Percentiles rank a stretch among this genome's conserved stretches.
Conservation (phyloP, 1,140 invertebrate genomes). For the Brachionus plicatilis region DNA sequence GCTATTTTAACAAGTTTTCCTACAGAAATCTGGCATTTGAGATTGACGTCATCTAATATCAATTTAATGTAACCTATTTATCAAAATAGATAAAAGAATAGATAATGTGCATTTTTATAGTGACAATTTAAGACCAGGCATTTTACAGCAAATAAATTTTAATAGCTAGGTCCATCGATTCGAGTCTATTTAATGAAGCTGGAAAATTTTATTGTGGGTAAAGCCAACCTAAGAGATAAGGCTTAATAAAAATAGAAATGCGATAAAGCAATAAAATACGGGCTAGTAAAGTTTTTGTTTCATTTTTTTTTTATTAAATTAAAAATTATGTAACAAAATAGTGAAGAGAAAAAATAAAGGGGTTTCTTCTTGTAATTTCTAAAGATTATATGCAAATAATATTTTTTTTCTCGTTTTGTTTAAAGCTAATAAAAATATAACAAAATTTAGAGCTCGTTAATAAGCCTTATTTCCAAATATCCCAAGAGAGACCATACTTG, state of each 20-base stretch:
- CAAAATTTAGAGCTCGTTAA: not conserved
- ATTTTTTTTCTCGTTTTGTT: not conserved
- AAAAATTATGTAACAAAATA: slow-evolving; percentile 26
- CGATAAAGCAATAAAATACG: slow-evolving; percentile 4
- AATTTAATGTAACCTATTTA: not conserved
- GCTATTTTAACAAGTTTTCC: not conserved
- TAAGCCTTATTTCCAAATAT: not conserved
- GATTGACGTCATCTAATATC: not conserved
- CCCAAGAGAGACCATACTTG: not conserved
- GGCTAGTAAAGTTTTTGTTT: slow-evolving; percentile 5
- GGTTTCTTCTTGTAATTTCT: not conserved
- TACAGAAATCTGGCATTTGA: not conserved
- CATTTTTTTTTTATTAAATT: not conserved
- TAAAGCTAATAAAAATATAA: not conserved
- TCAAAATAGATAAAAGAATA: not conserved
- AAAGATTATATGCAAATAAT: slow-evolving; percentile 19
- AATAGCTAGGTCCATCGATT: not conserved
- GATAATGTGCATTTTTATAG: not conserved
- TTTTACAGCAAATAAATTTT: not conserved
- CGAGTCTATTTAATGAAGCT: not conserved
- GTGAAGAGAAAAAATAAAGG: not conserved
- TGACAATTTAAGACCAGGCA: not conserved
- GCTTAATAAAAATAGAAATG: not conserved
- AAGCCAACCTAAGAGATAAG: not conserved
- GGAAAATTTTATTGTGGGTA: not conserved